phyloP scores from a whole-genome alignment of 2,797 vertebrate genomes.

The Petrocephalus schoutedeni region DNA sequence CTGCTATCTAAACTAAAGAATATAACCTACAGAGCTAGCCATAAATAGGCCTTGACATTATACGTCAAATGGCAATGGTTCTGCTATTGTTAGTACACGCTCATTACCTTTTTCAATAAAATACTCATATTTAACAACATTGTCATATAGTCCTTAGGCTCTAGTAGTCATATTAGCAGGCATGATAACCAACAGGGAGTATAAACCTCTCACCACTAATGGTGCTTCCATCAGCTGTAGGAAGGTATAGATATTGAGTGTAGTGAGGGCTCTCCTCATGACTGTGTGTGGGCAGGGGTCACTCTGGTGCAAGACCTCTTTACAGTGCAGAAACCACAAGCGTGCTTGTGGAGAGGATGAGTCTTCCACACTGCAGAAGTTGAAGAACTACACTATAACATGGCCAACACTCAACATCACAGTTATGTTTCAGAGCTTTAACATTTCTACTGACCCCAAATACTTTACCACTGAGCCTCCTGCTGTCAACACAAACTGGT shows the following conservation, averaged over 20 bases:
- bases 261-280: slow-evolving; percentile 70
- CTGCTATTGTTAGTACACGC: not conserved
- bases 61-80: not conserved
- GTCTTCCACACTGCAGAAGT: slow-evolving; percentile 51
- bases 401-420: not conserved
- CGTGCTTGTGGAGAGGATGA: slow-evolving; percentile 51
- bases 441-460: slow-evolving; percentile 61
- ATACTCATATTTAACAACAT: not conserved
- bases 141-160: not conserved
- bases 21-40: not conserved
- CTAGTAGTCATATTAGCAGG: not conserved
- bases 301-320: slow-evolving; percentile 30
- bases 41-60: not conserved
- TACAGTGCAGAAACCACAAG: slow-evolving; percentile 83
- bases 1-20: not conserved
- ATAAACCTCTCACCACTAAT: slow-evolving; percentile 68
- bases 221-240: slow-evolving; percentile 85
- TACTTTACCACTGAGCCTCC: slow-evolving; percentile 72
- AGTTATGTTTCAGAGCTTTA: not conserved
- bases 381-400: not conserved
- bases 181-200: not conserved
- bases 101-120: not conserved
- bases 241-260: slow-evolving; percentile 79
- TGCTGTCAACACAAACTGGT: slow-evolving; percentile 88
- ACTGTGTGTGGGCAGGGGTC: slow-evolving; percentile 71